Conservation (phyloP, 2,797 vertebrate species). For the Hippoglossus hippoglossus region DNA sequence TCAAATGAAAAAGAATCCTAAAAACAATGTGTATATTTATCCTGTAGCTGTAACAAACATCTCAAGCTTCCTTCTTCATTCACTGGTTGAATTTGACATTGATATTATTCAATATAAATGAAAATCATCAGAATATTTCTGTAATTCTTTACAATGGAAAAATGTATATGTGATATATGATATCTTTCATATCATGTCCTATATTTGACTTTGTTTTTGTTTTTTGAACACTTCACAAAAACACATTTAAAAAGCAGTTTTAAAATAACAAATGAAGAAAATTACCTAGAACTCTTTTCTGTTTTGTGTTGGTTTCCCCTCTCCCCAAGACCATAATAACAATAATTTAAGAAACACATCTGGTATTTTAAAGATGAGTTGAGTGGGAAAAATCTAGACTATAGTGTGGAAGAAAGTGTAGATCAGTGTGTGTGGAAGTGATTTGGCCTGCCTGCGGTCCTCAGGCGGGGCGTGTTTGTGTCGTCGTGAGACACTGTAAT, state of each 20-base stretch:
- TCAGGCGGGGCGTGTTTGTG: slow-evolving; percentile 27
- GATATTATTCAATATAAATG: too few relatives aligned
- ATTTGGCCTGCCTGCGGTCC: slow-evolving; percentile 2
- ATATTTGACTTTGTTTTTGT: too few relatives aligned
- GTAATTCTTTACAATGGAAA: too few relatives aligned
- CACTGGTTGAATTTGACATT: too few relatives aligned
- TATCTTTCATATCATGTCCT: too few relatives aligned
- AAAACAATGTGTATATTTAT: too few relatives aligned
- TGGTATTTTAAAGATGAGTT: background rate
- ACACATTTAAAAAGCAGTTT: background rate
- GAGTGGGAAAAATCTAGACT: background rate
- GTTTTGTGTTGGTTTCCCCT: background rate
- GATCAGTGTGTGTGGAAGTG: slow-evolving; percentile 1
- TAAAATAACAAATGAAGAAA: background rate
- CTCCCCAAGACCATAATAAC: background rate
- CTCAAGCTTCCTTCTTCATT: too few relatives aligned
- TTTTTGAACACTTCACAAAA: too few relatives aligned
- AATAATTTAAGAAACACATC: background rate
- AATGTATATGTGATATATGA: too few relatives aligned
- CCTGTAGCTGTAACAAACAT: too few relatives aligned
- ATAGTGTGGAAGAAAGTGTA: background rate
- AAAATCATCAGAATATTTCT: too few relatives aligned
- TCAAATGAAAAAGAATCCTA: too few relatives aligned
- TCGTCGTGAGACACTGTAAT: slow-evolving; percentile 19
- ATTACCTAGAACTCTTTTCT: background rate